phyloP scores from a whole-genome alignment of 2,113 vertebrate species.

The Myotis brandtii region DNA sequence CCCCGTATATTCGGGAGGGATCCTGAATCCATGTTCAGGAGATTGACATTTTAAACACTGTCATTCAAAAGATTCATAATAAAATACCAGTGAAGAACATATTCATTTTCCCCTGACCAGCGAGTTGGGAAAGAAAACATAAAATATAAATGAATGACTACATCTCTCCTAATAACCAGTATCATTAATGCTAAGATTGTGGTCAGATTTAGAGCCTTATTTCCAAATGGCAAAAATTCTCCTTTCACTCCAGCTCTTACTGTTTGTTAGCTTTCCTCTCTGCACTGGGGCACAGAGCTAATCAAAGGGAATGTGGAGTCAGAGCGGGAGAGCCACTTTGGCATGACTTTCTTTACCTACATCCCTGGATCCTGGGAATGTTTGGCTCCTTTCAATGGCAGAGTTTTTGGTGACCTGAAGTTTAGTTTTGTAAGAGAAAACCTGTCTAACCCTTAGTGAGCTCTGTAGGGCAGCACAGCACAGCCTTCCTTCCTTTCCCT shows the following conservation, averaged over 20 bases:
- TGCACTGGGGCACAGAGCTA: neutral
- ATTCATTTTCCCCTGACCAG: neutral
- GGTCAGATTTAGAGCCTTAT: slow-evolving; percentile 34
- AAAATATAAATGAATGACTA: neutral
- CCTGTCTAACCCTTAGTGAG: slow-evolving; percentile 49
- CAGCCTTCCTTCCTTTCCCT: slow-evolving; percentile 22
- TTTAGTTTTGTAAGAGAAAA: slow-evolving; percentile 3
- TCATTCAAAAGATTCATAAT: slow-evolving; percentile 42
- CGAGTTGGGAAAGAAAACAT: slow-evolving; percentile 58
- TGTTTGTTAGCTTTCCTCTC: slow-evolving; percentile 27
- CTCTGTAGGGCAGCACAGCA: neutral
- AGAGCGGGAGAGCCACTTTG: neutral
- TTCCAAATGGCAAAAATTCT: slow-evolving; percentile 10
- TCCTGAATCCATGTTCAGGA: slow-evolving; percentile 52
- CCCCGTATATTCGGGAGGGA: slow-evolving; percentile 40
- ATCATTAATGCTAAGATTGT: neutral
- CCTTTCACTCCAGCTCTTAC: slow-evolving; percentile 52
- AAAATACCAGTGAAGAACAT: slow-evolving; percentile 9
- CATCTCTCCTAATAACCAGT: neutral
- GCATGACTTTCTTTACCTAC: slow-evolving; percentile 46
- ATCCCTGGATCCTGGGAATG: slow-evolving; percentile 40
- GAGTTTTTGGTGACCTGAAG: slow-evolving; percentile 60
- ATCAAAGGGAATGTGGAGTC: slow-evolving; percentile 24
- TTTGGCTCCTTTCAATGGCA: slow-evolving; percentile 35
- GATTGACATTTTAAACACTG: slow-evolving; percentile 28